Percentiles rank a stretch among this genome's conserved stretches.
These are phyloP conservation scores for Furcifer pardalis DNA, from an alignment of 2,797 vertebrate species.

Conservation along the genomic window DNA sequence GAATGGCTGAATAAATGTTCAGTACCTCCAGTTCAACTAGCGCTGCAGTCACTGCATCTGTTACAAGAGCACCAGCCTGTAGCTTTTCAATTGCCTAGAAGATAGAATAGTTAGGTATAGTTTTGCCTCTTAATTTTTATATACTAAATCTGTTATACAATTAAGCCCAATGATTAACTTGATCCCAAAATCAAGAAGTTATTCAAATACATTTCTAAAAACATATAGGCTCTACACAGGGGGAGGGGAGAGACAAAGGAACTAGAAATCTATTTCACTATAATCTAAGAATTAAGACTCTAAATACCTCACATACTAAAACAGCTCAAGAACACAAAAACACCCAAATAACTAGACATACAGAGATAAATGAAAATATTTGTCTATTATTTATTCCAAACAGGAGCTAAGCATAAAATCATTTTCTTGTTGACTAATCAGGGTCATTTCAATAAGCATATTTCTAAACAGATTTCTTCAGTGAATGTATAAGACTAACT, in stretches of 20 bases:
- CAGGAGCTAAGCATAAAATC: not conserved
- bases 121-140: constrained; percentile 33
- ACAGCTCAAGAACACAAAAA: not conserved
- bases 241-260: not conserved
- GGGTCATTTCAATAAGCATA: not conserved
- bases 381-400: not conserved
- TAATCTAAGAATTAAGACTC: too few species aligned
- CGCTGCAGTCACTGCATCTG: constrained; percentile 96
- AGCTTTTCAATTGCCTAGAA: constrained; percentile 94
- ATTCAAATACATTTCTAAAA: not conserved
- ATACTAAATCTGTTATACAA: not conserved
- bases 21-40: constrained; percentile 96
- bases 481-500: constrained; percentile 1
- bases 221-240: not conserved
- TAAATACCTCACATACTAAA: not conserved
- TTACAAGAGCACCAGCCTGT: constrained; percentile 91
- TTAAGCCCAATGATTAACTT: not conserved
- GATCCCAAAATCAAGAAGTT: not conserved
- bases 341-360: not conserved
- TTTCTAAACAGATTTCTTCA: not conserved
- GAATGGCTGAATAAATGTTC: constrained; percentile 37
- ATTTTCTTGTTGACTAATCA: constrained; percentile 3
- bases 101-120: constrained; percentile 60
- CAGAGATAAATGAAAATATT: not conserved
- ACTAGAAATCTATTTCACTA: not conserved